phyloP scores from a whole-genome alignment of 2,113 vertebrate genomes.

The Glareola pratincola region DNA sequence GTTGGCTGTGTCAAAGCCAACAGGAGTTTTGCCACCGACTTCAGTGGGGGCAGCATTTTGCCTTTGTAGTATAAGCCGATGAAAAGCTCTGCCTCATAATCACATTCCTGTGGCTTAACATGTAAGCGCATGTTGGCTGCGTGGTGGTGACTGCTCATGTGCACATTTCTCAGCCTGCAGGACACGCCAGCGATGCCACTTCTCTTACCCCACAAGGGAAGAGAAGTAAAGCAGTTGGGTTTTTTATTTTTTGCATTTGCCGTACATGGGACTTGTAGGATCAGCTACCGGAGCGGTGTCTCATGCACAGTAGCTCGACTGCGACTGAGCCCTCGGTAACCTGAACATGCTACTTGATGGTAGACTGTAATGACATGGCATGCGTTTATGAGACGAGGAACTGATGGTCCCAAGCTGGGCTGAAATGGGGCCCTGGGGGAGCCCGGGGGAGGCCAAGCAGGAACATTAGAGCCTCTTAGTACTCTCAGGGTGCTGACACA shows the following conservation, averaged over 20 bases:
- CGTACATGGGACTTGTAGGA: rapidly evolving
- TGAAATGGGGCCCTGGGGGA: neutral
- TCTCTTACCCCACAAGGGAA: neutral
- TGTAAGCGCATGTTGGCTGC: neutral
- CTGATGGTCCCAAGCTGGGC: neutral
- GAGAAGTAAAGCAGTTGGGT: neutral
- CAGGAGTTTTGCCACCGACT: neutral
- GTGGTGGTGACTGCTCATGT: neutral
- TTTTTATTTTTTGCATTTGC: neutral
- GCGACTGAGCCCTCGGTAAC: rapidly evolving
- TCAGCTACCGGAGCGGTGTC: rapidly evolving
- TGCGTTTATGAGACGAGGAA: neutral
- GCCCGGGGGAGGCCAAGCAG: neutral
- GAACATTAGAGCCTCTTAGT: neutral
- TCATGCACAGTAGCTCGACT: neutral
- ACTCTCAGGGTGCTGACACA: neutral
- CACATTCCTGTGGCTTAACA: neutral
- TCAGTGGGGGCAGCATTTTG: neutral
- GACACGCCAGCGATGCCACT: neutral
- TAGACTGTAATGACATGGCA: neutral
- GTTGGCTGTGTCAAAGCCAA: neutral
- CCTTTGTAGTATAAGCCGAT: neutral
- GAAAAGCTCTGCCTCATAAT: neutral
- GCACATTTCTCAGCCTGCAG: neutral
- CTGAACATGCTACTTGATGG: too few relatives aligned